Conservation (phyloP, 1,140 invertebrate species). For the Harpegnathos saltator region DNA sequence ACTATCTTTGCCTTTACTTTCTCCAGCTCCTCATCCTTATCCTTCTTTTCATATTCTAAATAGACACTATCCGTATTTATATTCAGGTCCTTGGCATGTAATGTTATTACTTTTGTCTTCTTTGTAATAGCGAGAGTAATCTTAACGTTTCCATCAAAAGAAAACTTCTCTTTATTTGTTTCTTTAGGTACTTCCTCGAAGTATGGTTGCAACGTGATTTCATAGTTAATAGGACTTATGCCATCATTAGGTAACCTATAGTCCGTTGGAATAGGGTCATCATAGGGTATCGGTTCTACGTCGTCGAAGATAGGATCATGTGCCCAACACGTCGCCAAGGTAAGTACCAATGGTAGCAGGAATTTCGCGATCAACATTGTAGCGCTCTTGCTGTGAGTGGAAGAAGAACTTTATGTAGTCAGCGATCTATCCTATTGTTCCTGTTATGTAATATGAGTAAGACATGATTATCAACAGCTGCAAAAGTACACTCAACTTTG, state of each 20-base stretch:
- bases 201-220: conserved; percentile 41
- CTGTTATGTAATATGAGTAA: conserved; percentile 27
- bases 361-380: conserved; percentile 43
- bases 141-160: conserved; percentile 58
- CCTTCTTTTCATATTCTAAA: too few species aligned
- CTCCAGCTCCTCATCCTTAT: too few species aligned
- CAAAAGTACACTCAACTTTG: not conserved
- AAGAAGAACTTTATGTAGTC: not conserved
- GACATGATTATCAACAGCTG: not conserved
- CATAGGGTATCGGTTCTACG: not conserved
- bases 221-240: conserved; percentile 77
- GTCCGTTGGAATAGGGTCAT: not conserved
- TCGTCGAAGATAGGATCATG: conserved; percentile 7
- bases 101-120: conserved; percentile 20
- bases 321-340: conserved; percentile 27
- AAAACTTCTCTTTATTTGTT: conserved; percentile 64
- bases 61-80: not conserved
- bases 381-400: not conserved
- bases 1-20: too few species aligned
- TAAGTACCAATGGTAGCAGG: conserved; percentile 39
- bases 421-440: not conserved
- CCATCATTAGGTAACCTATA: conserved; percentile 88
- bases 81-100: conserved; percentile 71
- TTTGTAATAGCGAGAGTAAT: conserved; percentile 45
- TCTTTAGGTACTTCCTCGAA: conserved; percentile 4